Evolutionary conservation across 2,888 invertebrate genomes (phyloP).

Genomic region (Sarcophaga rosellei): DNA sequence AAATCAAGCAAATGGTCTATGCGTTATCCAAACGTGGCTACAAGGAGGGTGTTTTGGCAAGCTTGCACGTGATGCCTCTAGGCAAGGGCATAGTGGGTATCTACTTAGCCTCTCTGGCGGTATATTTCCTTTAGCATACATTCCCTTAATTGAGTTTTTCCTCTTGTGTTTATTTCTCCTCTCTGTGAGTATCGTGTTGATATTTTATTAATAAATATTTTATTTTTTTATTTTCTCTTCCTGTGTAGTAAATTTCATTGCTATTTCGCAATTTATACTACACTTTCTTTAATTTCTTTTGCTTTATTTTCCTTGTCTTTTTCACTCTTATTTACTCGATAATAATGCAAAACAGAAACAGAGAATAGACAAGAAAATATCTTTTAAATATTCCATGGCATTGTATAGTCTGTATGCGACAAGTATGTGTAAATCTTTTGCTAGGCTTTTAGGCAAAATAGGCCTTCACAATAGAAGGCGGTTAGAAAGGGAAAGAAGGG

Average conservation of each 20-base stretch:
- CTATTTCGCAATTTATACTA: conserved; percentile 49
- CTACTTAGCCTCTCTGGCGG: no score
- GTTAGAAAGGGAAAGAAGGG: conserved; percentile 24
- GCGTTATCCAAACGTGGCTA: no score
- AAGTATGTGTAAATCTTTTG: neutral
- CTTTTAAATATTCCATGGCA: conserved; percentile 21
- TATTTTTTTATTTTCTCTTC: conserved; percentile 1
- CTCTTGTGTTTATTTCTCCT: neutral
- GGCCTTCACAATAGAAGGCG: neutral
- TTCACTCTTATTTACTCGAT: conserved; percentile 10
- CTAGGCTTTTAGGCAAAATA: conserved; percentile 23
- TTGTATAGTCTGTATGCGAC: neutral
- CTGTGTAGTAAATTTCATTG: conserved; percentile 53
- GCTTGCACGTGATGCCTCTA: no score
- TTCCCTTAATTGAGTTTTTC: neutral
- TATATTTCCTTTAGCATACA: neutral
- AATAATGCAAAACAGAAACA: conserved; percentile 17
- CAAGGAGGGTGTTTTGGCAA: no score
- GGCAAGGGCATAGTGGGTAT: no score
- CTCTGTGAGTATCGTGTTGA: conserved; percentile 10
- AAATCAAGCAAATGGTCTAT: no score
- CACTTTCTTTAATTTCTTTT: conserved; percentile 17
- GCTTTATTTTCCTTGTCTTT: neutral
- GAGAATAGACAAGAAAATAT: neutral
- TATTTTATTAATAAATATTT: conserved; percentile 60